Evolutionary conservation across 2,113 vertebrate genomes (phyloP), one percentile per base, ranked within the genome.

Genomic region (Cacatua alba): DNA sequence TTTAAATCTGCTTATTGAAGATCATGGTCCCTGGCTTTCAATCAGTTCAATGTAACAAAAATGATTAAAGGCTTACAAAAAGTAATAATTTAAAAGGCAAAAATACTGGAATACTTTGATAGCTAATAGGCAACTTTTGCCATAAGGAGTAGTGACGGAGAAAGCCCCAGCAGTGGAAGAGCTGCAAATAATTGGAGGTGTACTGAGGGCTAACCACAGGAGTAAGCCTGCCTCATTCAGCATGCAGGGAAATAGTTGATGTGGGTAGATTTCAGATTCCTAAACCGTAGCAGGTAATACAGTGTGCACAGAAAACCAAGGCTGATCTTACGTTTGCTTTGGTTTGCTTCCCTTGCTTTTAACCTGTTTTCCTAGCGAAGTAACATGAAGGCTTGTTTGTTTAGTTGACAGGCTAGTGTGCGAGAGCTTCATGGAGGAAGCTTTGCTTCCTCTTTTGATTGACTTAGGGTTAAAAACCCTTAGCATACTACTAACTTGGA

Each of bases 311-410:
- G 53, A 60, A 25, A 76, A 55, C 35, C 11, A 18, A 72, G 52
- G 37, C 44, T 64, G 24, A 19, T 37, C n/a, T 89, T 35, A 1
- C 0, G 2, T 71, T 81, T 62, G 14, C 8, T 91, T 89, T 82
- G 15, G 55, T 84, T 94, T 74, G 10, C 29, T 72, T 69, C 9
- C 28, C 12, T 64, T 79, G 31, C 3, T 88, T 89, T 92, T 80
- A 44, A 70, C 0, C 1, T 33, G 35, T 59, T 55, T 37, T 16
- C 13, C 37, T 60, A n/a, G 21, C 0, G 0, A 76, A 37, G 25
- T 37, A 23, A 37, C 6, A 0, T 18, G n/a, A 33, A 26, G 26
- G 17, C 3, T 0, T 28, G 7, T 51, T 5, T 2, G 9, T 43
- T 64, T 23, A 21, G 19, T 37, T 64, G 51, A 31, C 33, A 59